phyloP scores from a whole-genome alignment of 2,888 invertebrate species.

The Gortyna flavago region DNA sequence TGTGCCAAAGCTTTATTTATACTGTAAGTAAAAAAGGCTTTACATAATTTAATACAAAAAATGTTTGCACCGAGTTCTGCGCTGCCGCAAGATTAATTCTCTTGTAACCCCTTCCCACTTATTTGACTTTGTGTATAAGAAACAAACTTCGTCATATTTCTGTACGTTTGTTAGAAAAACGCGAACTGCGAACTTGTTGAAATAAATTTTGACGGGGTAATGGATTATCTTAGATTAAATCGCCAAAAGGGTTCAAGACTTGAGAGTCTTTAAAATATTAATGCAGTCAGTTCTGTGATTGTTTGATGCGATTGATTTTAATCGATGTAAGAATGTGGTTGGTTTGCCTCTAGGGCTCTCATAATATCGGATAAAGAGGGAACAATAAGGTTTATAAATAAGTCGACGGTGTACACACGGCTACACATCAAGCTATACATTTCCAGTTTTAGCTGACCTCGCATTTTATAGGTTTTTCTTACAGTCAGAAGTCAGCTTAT shows the following conservation, averaged over 20 bases:
- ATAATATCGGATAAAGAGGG: not conserved
- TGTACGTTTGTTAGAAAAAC: constrained; percentile 41
- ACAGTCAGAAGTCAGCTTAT: too few relatives aligned
- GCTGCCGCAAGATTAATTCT: constrained; percentile 23
- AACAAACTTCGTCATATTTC: constrained; percentile 29
- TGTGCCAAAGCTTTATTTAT: constrained; percentile 13
- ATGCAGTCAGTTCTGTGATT: constrained; percentile 20
- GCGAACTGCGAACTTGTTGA: constrained; percentile 35
- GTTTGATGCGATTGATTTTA: constrained; percentile 18
- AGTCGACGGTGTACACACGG: not conserved
- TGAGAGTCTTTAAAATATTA: constrained; percentile 28
- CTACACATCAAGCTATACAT: too few relatives aligned
- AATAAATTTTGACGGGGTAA: constrained; percentile 39
- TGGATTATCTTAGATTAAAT: constrained; percentile 46
- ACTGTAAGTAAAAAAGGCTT: constrained; percentile 30
- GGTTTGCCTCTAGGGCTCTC: not conserved
- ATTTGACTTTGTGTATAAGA: constrained; percentile 44
- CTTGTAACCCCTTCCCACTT: constrained; percentile 31
- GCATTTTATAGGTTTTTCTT: too few relatives aligned
- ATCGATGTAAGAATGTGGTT: not conserved
- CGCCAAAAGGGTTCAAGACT: constrained; percentile 19
- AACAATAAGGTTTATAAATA: not conserved
- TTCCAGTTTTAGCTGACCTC: too few relatives aligned
- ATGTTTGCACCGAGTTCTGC: constrained; percentile 6
- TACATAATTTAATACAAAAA: constrained; percentile 28